These are phyloP conservation scores for Leptopilina syphax DNA, from an alignment of 2,888 invertebrate genomes.

Conservation along the genomic window DNA sequence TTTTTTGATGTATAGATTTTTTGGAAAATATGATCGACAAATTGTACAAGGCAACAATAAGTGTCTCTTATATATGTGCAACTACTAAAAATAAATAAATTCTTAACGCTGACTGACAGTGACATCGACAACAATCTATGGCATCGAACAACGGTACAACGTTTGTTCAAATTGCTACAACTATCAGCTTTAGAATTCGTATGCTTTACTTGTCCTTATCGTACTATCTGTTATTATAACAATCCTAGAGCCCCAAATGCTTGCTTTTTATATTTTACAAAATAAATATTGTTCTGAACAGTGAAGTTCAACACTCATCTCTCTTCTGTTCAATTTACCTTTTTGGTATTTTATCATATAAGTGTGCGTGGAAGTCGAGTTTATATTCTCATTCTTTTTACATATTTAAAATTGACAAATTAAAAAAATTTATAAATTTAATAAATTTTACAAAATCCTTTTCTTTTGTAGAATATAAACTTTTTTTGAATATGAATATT, in stretches of 20 bases:
- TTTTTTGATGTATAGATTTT: not conserved
- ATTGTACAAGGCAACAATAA: slow-evolving; percentile 38
- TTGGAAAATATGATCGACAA: slow-evolving; percentile 8
- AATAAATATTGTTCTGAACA: slow-evolving; percentile 24
- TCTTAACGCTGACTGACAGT: slow-evolving; percentile 57
- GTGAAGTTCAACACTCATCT: slow-evolving; percentile 1
- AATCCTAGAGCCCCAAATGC: slow-evolving; percentile 20
- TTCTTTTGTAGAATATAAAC: too few species aligned
- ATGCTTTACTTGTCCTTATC: slow-evolving; percentile 75
- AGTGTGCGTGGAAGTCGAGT: slow-evolving; percentile 10
- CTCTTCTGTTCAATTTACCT: not conserved
- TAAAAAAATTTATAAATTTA: not conserved
- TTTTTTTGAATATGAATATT: too few species aligned
- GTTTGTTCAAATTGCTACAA: slow-evolving; percentile 71
- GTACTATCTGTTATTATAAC: slow-evolving; percentile 52
- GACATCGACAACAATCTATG: slow-evolving; percentile 71
- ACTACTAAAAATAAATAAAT: slow-evolving; percentile 60
- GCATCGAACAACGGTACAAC: slow-evolving; percentile 68
- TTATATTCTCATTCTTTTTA: not conserved
- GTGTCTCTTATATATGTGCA: slow-evolving; percentile 43
- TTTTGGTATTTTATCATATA: not conserved
- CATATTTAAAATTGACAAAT: not conserved
- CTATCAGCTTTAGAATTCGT: slow-evolving; percentile 76
- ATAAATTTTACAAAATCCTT: too few species aligned
- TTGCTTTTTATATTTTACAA: slow-evolving; percentile 17